These are phyloP conservation scores for Cerastis leucographa DNA, from an alignment of 2,888 invertebrate species.

Conservation along the genomic window DNA sequence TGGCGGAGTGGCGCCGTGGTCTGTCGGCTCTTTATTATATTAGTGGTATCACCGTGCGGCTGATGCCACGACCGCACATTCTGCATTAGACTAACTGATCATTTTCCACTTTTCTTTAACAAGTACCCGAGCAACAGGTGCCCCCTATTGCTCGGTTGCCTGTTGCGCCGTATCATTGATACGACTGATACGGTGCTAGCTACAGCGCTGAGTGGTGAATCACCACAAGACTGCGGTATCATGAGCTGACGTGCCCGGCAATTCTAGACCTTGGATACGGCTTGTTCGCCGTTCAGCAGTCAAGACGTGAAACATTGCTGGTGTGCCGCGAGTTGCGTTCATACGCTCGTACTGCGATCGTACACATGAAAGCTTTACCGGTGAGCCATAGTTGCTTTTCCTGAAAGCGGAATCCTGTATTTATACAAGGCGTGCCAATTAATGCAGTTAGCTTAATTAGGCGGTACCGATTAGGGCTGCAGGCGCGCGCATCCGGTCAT, in stretches of 20 bases:
- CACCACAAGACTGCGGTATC: background rate
- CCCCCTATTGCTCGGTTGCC: too few species aligned
- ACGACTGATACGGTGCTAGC: too few species aligned
- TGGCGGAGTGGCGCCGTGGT: too few species aligned
- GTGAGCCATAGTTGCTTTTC: too few species aligned
- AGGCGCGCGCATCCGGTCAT: background rate
- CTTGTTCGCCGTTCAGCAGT: background rate
- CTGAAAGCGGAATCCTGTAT: background rate
- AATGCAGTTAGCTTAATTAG: background rate
- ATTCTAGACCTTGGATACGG: background rate
- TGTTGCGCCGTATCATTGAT: too few species aligned
- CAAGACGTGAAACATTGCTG: background rate
- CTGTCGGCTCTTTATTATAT: too few species aligned
- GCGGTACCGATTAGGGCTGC: conserved; percentile 10
- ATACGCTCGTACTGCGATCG: background rate
- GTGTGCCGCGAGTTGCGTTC: background rate
- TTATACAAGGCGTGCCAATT: background rate
- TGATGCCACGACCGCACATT: too few species aligned
- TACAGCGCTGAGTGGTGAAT: background rate
- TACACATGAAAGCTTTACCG: background rate
- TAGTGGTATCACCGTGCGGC: too few species aligned
- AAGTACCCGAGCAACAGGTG: too few species aligned
- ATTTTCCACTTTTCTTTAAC: too few species aligned
- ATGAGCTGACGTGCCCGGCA: background rate
- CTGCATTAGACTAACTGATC: too few species aligned